A percentile compares a stretch with the other conserved stretches of the same genome.
phyloP scores from a whole-genome alignment of 2,888 invertebrate genomes.

The Orgyia antiqua region DNA sequence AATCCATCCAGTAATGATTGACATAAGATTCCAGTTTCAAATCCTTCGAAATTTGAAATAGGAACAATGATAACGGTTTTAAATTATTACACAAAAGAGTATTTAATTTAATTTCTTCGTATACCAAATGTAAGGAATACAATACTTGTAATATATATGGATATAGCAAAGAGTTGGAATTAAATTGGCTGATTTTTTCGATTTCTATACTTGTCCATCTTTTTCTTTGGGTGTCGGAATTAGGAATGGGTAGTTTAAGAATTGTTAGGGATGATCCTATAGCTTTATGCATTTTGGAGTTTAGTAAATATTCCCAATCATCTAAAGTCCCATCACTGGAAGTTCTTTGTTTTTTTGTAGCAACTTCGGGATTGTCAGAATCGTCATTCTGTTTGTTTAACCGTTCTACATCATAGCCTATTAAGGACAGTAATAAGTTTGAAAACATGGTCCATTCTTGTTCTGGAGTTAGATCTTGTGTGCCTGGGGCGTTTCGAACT shows the following conservation, averaged over 20 bases:
- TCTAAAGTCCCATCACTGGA: slow-evolving; percentile 87
- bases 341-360: slow-evolving; percentile 86
- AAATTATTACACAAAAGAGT: slow-evolving; percentile 82
- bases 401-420: slow-evolving; percentile 85
- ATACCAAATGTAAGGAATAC: slow-evolving; percentile 90
- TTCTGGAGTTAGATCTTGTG: slow-evolving; percentile 84
- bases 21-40: slow-evolving; percentile 83
- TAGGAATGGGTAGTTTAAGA: slow-evolving; percentile 48
- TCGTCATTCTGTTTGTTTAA: slow-evolving; percentile 68
- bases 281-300: slow-evolving; percentile 76
- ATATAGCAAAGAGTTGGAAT: slow-evolving; percentile 83
- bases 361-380: slow-evolving; percentile 63
- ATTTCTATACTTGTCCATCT: slow-evolving; percentile 26
- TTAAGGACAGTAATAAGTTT: slow-evolving; percentile 74
- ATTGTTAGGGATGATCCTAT: slow-evolving; percentile 62
- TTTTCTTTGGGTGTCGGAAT: slow-evolving; percentile 23
- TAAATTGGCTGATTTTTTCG: slow-evolving; percentile 69
- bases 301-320: slow-evolving; percentile 88
- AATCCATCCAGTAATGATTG: slow-evolving; percentile 92
- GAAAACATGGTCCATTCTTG: slow-evolving; percentile 91
- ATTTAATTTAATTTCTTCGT: slow-evolving; percentile 94
- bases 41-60: slow-evolving; percentile 88
- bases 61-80: slow-evolving; percentile 81
- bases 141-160: slow-evolving; percentile 85
- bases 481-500: slow-evolving; percentile 91